Conservation (phyloP, 1,140 invertebrate species). For the Drosophila quadrilineata region DNA sequence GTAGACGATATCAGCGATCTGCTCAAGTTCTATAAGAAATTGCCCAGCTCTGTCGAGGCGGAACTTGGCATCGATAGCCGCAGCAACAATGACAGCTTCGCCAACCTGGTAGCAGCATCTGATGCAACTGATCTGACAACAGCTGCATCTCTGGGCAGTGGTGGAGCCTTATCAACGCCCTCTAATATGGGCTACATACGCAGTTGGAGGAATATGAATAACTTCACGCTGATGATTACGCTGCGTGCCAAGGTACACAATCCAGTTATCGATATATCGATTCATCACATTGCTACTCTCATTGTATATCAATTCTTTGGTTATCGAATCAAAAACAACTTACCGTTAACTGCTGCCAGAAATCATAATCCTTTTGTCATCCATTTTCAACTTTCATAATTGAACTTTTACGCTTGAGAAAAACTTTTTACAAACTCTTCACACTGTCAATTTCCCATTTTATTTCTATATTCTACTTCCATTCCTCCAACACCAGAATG, state of each 20-base stretch:
- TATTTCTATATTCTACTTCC: neutral
- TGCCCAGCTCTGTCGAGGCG: constrained; percentile 34
- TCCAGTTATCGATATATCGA: neutral
- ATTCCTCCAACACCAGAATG: constrained; percentile 49
- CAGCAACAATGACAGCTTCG: constrained; percentile 14
- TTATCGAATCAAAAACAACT: neutral
- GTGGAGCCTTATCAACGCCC: constrained; percentile 55
- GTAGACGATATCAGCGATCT: constrained; percentile 78
- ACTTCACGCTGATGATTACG: constrained; percentile 78
- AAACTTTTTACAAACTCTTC: neutral
- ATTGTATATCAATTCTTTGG: neutral
- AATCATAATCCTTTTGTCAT: no score
- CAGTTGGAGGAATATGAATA: constrained; percentile 70
- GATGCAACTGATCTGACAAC: constrained; percentile 41
- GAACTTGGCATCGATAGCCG: no score
- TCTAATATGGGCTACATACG: constrained; percentile 71
- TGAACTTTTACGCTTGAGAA: neutral
- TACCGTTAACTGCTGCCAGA: neutral
- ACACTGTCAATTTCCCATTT: neutral
- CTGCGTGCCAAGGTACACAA: constrained; percentile 62
- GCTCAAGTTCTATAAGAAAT: constrained; percentile 77
- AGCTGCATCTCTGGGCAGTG: constrained; percentile 1
- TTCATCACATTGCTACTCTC: neutral
- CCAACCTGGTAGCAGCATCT: constrained; percentile 11
- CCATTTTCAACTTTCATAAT: neutral